Conservation (phyloP, 1,140 invertebrate species). For the Prorops nasuta region DNA sequence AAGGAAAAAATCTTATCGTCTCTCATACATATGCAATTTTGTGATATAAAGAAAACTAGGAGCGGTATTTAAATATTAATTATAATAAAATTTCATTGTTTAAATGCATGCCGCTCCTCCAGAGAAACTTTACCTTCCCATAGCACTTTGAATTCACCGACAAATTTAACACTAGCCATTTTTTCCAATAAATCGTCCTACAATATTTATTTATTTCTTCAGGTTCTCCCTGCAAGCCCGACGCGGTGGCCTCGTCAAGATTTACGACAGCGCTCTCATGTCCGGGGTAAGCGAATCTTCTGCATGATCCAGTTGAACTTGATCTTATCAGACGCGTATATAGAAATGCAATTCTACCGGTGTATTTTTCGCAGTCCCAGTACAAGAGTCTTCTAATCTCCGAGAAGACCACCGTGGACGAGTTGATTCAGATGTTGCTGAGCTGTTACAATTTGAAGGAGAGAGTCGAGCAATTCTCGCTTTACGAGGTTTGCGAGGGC, state of each 20-base stretch:
- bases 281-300: slow-evolving; percentile 74
- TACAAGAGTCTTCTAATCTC: slow-evolving; percentile 90
- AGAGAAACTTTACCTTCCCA: no score
- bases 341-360: no score
- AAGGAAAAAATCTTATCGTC: no score
- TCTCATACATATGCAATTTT: no score
- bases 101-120: no score
- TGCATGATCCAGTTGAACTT: no score
- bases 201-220: slow-evolving; percentile 36
- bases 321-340: no score
- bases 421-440: slow-evolving; percentile 80
- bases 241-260: slow-evolving; percentile 82
- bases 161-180: no score
- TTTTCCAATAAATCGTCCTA: no score
- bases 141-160: slow-evolving; percentile 26
- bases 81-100: no score
- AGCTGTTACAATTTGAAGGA: slow-evolving; percentile 83
- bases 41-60: no score
- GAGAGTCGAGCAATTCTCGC: slow-evolving; percentile 78
- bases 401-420: slow-evolving; percentile 85
- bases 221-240: slow-evolving; percentile 84
- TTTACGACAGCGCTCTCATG: slow-evolving; percentile 87
- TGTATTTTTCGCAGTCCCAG: slow-evolving; percentile 71
- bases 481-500: slow-evolving; percentile 77
- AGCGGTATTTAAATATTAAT: no score